Evolutionary conservation across 2,888 invertebrate species (phyloP).

Genomic region (Neuroscelio doddi): DNA sequence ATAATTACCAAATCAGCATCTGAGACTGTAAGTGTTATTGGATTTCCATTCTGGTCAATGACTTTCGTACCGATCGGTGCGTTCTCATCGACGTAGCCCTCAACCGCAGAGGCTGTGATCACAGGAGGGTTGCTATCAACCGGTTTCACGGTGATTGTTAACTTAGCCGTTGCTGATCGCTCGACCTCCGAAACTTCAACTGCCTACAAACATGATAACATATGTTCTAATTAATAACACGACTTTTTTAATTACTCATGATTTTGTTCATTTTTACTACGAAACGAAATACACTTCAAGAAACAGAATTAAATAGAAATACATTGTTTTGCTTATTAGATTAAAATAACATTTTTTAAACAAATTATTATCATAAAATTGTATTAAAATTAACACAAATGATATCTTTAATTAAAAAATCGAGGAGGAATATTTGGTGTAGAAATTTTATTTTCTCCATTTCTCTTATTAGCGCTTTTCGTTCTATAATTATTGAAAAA

Average conservation of each 20-base stretch:
- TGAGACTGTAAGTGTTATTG: slow-evolving; percentile 83
- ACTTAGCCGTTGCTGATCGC: slow-evolving; percentile 87
- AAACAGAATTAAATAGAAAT: background rate
- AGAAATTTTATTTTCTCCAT: no score
- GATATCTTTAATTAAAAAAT: no score
- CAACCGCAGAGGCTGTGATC: slow-evolving; percentile 80
- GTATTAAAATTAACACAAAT: no score
- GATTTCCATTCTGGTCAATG: slow-evolving; percentile 77
- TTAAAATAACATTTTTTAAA: no score
- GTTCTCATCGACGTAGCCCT: slow-evolving; percentile 89
- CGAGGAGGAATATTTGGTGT: no score
- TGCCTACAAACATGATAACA: slow-evolving; percentile 74
- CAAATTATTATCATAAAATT: no score
- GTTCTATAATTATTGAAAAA: no score
- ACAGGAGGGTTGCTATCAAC: slow-evolving; percentile 90
- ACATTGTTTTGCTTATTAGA: background rate
- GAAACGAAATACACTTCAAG: background rate
- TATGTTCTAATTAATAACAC: no score
- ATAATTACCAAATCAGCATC: slow-evolving; percentile 88
- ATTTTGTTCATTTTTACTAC: background rate
- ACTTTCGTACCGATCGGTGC: slow-evolving; percentile 89
- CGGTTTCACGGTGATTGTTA: slow-evolving; percentile 86
- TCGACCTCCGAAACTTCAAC: slow-evolving; percentile 87
- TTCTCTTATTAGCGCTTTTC: no score
- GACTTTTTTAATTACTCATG: background rate